A percentile compares a stretch with the other conserved stretches of the same genome.
Conservation (phyloP, 2,797 vertebrate species). For the Rachycentron canadum region DNA sequence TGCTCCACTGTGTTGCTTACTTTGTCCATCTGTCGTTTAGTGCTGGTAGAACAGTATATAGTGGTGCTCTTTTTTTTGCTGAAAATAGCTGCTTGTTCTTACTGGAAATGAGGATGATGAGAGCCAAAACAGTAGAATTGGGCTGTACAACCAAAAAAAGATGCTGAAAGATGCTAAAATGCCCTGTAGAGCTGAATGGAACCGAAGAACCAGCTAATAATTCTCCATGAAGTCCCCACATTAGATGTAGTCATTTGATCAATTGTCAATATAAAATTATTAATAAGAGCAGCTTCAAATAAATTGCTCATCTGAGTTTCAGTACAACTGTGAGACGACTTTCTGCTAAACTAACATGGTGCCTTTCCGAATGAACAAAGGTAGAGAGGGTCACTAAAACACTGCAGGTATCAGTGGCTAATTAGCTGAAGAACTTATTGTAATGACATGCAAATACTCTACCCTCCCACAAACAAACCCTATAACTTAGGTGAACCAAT, state of each 20-base stretch:
- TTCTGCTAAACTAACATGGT: background rate
- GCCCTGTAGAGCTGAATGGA: background rate
- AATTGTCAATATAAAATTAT: background rate
- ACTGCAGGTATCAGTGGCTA: no score
- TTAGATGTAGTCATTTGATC: background rate
- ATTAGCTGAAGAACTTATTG: no score
- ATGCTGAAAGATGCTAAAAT: background rate
- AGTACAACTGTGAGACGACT: background rate
- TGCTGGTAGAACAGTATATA: background rate
- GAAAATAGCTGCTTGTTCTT: background rate
- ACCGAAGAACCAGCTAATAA: background rate
- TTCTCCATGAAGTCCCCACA: no score
- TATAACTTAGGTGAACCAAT: background rate
- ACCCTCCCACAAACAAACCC: slow-evolving; percentile 11
- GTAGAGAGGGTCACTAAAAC: no score
- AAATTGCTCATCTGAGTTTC: background rate
- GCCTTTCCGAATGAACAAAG: background rate
- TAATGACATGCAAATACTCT: no score
- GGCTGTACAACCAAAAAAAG: background rate
- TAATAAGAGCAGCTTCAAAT: background rate
- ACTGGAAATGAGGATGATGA: background rate
- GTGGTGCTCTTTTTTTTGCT: background rate
- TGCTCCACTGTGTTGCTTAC: background rate
- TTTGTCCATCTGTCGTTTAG: background rate
- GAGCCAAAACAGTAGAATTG: background rate